These are phyloP conservation scores for Seriola dumerili DNA, from an alignment of 2,113 vertebrate genomes.

Conservation along the genomic window DNA sequence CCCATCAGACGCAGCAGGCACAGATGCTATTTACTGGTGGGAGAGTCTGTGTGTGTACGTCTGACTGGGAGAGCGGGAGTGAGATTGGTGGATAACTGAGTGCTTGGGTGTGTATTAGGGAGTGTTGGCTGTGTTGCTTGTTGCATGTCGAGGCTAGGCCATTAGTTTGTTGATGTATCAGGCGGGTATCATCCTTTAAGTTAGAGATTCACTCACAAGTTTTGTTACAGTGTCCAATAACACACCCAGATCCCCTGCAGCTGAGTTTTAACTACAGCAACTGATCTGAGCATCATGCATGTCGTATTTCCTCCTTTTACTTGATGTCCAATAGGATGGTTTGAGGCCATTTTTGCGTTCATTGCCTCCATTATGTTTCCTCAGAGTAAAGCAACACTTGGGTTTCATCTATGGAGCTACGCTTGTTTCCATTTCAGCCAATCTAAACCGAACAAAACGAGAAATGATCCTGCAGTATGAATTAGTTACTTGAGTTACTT, in stretches of 20 bases:
- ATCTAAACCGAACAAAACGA: too few relatives aligned
- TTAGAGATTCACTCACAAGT: background rate
- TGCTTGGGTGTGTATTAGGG: slow-evolving; percentile 25
- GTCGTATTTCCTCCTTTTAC: slow-evolving; percentile 15
- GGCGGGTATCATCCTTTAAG: background rate
- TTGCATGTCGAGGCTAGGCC: background rate
- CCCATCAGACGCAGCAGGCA: slow-evolving; percentile 73
- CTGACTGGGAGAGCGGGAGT: background rate
- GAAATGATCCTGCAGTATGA: background rate
- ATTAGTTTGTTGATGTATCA: background rate
- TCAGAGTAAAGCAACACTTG: background rate
- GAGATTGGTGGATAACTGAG: slow-evolving; percentile 17
- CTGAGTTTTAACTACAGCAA: background rate
- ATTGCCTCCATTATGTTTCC: background rate
- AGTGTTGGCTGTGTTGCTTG: slow-evolving; percentile 15
- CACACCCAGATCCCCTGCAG: background rate
- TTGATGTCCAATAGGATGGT: background rate
- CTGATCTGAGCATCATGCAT: background rate
- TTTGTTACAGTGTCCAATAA: background rate
- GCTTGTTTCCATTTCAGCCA: background rate
- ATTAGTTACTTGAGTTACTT: background rate
- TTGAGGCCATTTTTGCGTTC: background rate
- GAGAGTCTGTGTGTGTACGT: slow-evolving; percentile 34
- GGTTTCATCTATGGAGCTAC: background rate
- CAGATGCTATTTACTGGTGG: slow-evolving; percentile 78